Evolutionary conservation across 2,888 invertebrate genomes (phyloP).

Genomic region (Melanostoma scalare): DNA sequence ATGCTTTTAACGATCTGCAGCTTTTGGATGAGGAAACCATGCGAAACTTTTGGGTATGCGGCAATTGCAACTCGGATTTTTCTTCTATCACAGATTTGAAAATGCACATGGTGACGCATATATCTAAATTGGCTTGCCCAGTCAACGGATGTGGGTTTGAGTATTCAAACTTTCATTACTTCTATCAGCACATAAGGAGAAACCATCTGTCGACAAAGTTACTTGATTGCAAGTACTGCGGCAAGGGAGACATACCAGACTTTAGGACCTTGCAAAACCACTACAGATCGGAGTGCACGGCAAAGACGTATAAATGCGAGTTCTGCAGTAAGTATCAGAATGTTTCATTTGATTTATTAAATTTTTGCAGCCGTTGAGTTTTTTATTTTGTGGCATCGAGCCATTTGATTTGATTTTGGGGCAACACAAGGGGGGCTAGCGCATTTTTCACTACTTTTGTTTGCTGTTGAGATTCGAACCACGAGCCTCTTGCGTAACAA

Average conservation of each 20-base stretch:
- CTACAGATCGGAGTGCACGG: slow-evolving; percentile 60
- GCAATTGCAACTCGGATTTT: slow-evolving; percentile 53
- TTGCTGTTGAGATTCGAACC: too few relatives aligned
- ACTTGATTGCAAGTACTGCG: slow-evolving; percentile 58
- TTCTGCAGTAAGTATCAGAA: slow-evolving; percentile 55
- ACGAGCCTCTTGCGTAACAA: too few relatives aligned
- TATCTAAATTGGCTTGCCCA: slow-evolving; percentile 55
- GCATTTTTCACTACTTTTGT: too few relatives aligned
- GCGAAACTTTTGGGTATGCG: slow-evolving; percentile 46
- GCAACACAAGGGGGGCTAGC: too few relatives aligned
- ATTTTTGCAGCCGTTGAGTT: neutral
- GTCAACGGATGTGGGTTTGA: slow-evolving; percentile 58
- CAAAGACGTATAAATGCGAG: slow-evolving; percentile 59
- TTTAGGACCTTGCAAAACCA: slow-evolving; percentile 62
- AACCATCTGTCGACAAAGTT: slow-evolving; percentile 60
- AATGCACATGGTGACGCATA: slow-evolving; percentile 67
- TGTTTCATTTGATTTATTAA: too few relatives aligned
- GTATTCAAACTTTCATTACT: slow-evolving; percentile 62
- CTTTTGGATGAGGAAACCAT: slow-evolving; percentile 49
- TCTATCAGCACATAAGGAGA: slow-evolving; percentile 60
- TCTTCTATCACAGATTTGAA: slow-evolving; percentile 42
- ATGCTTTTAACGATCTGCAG: slow-evolving; percentile 43
- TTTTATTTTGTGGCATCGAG: neutral
- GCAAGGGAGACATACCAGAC: slow-evolving; percentile 44
- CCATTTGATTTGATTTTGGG: neutral